Percentiles rank a stretch among this genome's conserved stretches.
phyloP scores from a whole-genome alignment of 64 coral and sea anemone genomes.

The Stichodactyla helianthus region DNA sequence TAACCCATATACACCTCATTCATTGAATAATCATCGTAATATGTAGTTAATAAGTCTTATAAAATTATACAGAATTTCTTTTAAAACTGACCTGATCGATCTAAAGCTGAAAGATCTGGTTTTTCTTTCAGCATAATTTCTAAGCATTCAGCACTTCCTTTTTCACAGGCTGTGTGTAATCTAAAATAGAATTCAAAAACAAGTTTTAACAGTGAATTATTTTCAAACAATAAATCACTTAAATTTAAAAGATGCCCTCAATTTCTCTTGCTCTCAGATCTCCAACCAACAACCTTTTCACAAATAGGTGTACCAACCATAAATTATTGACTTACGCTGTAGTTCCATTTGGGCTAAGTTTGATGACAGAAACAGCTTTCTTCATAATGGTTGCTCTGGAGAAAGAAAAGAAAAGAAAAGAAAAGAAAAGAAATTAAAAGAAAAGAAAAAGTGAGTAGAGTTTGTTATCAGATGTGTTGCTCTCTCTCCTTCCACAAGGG shows the following conservation, averaged over 20 bases:
- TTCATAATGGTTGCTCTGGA: slow-evolving; percentile 25
- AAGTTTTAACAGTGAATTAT: not conserved
- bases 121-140: slow-evolving; percentile 45
- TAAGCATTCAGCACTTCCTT: slow-evolving; percentile 37
- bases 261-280: too few relatives aligned
- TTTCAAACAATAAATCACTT: not conserved
- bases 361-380: slow-evolving; percentile 40
- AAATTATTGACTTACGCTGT: slow-evolving; percentile 28
- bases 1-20: too few relatives aligned
- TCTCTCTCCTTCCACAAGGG: too few relatives aligned
- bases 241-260: too few relatives aligned
- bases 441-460: too few relatives aligned
- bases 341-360: slow-evolving; percentile 43
- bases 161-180: slow-evolving; percentile 31
- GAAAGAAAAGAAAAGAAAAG: not conserved
- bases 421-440: too few relatives aligned
- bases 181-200: not conserved
- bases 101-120: slow-evolving; percentile 41
- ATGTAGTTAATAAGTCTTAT: too few relatives aligned
- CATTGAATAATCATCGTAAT: too few relatives aligned
- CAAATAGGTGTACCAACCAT: too few relatives aligned
- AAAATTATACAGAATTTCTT: not conserved
- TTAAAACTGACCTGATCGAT: not conserved
- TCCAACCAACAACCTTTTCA: too few relatives aligned
- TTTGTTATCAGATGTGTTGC: too few relatives aligned